phyloP scores from a whole-genome alignment of 2,113 vertebrate genomes.

The Xiphorhynchus elegans region DNA sequence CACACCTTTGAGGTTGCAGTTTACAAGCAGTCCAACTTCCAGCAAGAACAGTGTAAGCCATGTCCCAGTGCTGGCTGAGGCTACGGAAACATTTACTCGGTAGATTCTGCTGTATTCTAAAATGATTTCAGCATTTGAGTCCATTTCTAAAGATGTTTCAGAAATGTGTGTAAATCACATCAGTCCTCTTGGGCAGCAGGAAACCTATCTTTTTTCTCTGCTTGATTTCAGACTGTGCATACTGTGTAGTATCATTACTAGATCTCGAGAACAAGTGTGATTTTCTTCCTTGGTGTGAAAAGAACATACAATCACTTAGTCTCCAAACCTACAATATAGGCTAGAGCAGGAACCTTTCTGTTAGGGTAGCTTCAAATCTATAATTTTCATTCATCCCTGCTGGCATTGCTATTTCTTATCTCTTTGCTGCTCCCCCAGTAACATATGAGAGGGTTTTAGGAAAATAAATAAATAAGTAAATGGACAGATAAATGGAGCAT shows the following conservation, averaged over 20 bases:
- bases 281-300: conserved; percentile 65
- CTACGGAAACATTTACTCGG: background rate
- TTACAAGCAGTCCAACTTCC: background rate
- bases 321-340: conserved; percentile 29
- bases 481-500: background rate
- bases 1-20: background rate
- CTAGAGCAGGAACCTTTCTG: conserved; percentile 1
- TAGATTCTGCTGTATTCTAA: background rate
- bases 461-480: background rate
- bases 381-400: conserved; percentile 44
- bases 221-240: conserved; percentile 47
- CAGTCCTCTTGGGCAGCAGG: background rate
- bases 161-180: background rate
- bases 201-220: conserved; percentile 45
- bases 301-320: conserved; percentile 59
- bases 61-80: background rate
- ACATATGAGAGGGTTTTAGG: background rate
- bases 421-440: background rate
- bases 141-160: background rate
- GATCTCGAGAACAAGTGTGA: conserved; percentile 19
- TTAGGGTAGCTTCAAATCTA: background rate
- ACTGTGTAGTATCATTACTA: conserved; percentile 36
- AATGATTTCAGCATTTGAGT: background rate
- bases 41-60: background rate
- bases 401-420: conserved; percentile 7